Evolutionary conservation across 2,888 invertebrate genomes (phyloP), one percentile per base, ranked within the genome.

Genomic region (Lasioglossum calceatum): DNA sequence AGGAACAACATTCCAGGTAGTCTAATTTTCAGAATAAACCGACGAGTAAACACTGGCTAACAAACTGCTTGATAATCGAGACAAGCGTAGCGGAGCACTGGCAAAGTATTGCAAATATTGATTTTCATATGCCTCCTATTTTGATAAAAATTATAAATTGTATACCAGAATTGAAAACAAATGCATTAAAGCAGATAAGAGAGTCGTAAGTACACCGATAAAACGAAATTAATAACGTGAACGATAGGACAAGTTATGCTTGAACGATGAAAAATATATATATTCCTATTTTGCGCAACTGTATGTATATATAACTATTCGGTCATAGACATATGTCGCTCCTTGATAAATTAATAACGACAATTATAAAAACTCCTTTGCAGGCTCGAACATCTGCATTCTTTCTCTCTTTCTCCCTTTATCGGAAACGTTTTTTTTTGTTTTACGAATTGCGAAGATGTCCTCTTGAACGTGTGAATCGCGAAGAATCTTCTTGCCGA

Each of bases 171-270:
- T 73, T 70, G 27, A 39, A 76, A 84, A 72, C 50, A 73, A 77
- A 77, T 54, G 77, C 50, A 73, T 44, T 23, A 23, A 27, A 44
- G n/a, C 42, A 12, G 82, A 84, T 82, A 77, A 77, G 54, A 54
- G 32, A 39, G 58, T 58, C 36, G 64, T 44, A 36, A 36, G 67
- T 77, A 67, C 32, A 50, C 27, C 16, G 71, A 82, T 71, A 61
- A 73, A 78, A 78, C 14, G 27, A 39, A 73, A 47, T 64, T 78
- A 72, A 72, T 72, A 44, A 47, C 47, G 23, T 50, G 54, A 54
- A 58, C 58, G 44, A 42, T 54, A 47, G 64, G 19, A 23, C 42
- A 54, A 58, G 32, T 32, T 42, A n/a, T 16, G 32, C 39, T 39
- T 39, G n/a, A 39, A n/a, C 23, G 75, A 36, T 27, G 42, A 39